Percentiles rank a stretch among this genome's conserved stretches.
Conservation (phyloP, 2,888 invertebrate species). For the Cremastinae sp. region DNA sequence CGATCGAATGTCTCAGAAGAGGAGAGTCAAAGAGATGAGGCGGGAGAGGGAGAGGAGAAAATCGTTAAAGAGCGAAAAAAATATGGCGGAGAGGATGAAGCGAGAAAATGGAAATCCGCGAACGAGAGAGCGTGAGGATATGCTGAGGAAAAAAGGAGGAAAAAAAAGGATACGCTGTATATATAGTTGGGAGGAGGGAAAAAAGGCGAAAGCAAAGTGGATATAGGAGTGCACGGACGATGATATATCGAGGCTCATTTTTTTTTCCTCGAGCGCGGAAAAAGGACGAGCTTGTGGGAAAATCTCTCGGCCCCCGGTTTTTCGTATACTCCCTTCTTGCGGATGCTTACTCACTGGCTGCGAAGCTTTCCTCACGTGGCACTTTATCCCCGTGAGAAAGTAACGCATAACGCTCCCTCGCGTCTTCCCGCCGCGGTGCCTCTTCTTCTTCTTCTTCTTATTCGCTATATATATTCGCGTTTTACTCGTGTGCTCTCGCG, state of each 20-base stretch:
- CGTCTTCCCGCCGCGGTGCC: no score
- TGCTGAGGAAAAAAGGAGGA: conserved; percentile 19
- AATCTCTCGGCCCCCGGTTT: conserved; percentile 18
- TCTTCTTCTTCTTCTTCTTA: no score
- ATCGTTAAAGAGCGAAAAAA: background rate
- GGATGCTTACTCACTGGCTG: conserved; percentile 11
- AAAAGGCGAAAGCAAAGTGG: conserved; percentile 54
- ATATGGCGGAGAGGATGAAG: conserved; percentile 1
- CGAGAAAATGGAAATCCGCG: background rate
- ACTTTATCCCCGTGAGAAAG: conserved; percentile 45
- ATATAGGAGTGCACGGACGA: conserved; percentile 41
- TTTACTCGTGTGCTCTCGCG: no score
- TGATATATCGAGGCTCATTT: conserved; percentile 46
- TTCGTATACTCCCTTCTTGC: background rate
- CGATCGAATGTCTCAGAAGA: background rate
- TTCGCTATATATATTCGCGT: no score
- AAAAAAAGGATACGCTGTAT: background rate
- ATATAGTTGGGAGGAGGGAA: background rate
- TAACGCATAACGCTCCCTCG: conserved; percentile 30
- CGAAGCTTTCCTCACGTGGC: conserved; percentile 18
- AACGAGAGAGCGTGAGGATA: background rate
- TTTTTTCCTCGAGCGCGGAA: conserved; percentile 20
- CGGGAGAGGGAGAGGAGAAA: background rate
- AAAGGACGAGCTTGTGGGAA: conserved; percentile 29
- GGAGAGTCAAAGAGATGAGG: background rate